Base-by-base conservation (phyloP, 2,113 vertebrate genomes). In the Toxostoma redivivum region DNA sequence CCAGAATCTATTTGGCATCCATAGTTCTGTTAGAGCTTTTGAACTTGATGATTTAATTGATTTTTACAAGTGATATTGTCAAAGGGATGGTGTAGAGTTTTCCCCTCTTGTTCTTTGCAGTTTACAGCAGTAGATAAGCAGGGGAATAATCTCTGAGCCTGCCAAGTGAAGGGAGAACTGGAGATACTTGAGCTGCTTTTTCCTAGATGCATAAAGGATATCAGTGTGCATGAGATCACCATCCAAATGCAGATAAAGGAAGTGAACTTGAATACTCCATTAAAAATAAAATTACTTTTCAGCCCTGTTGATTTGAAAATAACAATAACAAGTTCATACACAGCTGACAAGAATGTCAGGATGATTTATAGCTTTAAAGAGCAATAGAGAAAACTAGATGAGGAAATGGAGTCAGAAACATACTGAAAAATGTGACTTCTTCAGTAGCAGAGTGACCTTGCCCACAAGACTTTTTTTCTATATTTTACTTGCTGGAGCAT, bases 1-100 rank as follows among this genome's bases (percentile, higher is more conserved):
- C 19, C 14, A 8, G 10, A 40, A 40, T 79, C 5, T 65, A 0
- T 73, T 48, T 37, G 35, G 4, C 33, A 21, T 22, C 2, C 4
- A 13, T 6, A 28, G 22, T 66, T 66, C 0, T 12, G 3, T 50
- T 45, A 22, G 23, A 40, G 23, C 15, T 86, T 53, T 58, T 61
- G 21, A 56, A 35, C 40, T n/a, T 57, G n/a, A 11, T 57, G 15
- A 15, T 62, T 69, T 69, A 45, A 27, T 82, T 57, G 33, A 19
- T n/a, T 81, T 78, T 67, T 77, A 14, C 51, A 11, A 15, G 9
- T 12, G 20, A 8, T 37, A 12, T 12, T 66, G 28, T 17, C 70
- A 21, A 78, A 54, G 54, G 15, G 6, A 6, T 61, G 31, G 5
- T 38, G 16, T 53, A 8, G 37, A 70, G 60, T 12, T 70, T 80